These are phyloP conservation scores for Eclectus roratus DNA, from an alignment of 2,113 vertebrate species.

Conservation along the genomic window DNA sequence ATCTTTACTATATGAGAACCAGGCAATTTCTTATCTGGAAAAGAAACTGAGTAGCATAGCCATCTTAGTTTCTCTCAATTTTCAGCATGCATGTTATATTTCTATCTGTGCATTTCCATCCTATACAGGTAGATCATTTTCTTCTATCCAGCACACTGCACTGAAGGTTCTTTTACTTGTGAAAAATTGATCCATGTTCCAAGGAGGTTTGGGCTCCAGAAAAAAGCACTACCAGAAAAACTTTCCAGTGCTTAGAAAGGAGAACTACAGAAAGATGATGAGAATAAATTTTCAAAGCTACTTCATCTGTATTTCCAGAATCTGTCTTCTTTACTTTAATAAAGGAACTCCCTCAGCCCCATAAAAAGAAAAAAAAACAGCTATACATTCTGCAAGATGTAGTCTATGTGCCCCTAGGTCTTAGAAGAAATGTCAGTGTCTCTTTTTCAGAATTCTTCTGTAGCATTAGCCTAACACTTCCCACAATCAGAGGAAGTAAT, in stretches of 20 bases:
- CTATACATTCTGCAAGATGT: not conserved
- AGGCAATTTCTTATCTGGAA: not conserved
- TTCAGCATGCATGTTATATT: not conserved
- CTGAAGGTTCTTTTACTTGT: not conserved
- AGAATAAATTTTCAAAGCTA: not conserved
- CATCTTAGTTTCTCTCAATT: not conserved
- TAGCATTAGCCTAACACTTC: not conserved
- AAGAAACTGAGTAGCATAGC: not conserved
- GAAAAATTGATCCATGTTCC: not conserved
- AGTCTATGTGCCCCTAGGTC: not conserved
- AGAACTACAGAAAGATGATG: not conserved
- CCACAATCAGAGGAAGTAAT: not conserved
- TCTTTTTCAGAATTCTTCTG: not conserved
- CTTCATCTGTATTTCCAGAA: not conserved
- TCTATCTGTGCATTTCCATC: not conserved
- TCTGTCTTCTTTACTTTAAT: not conserved
- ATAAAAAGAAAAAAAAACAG: not conserved
- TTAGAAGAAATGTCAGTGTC: not conserved
- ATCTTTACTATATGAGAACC: not conserved
- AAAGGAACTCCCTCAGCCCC: not conserved
- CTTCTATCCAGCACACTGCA: not conserved
- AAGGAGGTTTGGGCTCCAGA: not conserved
- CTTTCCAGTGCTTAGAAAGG: not conserved
- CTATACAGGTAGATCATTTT: not conserved
- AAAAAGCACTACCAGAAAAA: not conserved